phyloP scores from a whole-genome alignment of 2,797 vertebrate genomes.

The Miichthys miiuy region DNA sequence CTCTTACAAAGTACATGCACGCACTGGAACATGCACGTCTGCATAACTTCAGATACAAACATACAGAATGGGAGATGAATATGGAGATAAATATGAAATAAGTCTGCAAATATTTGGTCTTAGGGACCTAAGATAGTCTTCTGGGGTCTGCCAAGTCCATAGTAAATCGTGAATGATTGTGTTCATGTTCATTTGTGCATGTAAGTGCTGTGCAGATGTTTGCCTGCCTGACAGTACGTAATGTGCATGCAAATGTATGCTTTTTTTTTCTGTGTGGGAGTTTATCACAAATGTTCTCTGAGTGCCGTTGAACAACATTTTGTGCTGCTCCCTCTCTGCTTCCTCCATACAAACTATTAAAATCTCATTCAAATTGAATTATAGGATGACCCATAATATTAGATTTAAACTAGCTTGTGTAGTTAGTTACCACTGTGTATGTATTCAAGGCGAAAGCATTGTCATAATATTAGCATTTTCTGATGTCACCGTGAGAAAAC shows the following conservation, averaged over 20 bases:
- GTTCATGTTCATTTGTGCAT: conserved; percentile 62
- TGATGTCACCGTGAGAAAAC: not conserved
- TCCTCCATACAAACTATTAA: not conserved
- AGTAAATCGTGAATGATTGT: conserved; percentile 58
- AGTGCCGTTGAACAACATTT: conserved; percentile 24
- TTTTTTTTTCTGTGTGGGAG: conserved; percentile 34
- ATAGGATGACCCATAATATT: conserved; percentile 1
- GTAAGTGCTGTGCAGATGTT: conserved; percentile 65
- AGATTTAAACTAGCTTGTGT: not conserved
- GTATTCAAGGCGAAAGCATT: not conserved
- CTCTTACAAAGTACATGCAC: conserved; percentile 72
- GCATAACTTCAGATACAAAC: conserved; percentile 61
- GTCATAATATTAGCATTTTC: not conserved
- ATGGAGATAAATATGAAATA: conserved; percentile 68
- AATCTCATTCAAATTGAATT: conserved; percentile 11
- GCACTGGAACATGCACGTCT: conserved; percentile 59
- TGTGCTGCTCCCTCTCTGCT: conserved; percentile 13
- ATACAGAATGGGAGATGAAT: conserved; percentile 65
- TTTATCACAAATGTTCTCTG: conserved; percentile 39
- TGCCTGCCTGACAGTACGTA: conserved; percentile 24
- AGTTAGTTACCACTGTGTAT: not conserved
- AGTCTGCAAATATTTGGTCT: conserved; percentile 73
- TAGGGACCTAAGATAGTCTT: conserved; percentile 48
- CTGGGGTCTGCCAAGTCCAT: conserved; percentile 46
- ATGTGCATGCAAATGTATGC: conserved; percentile 56